Base-by-base conservation (phyloP, 2,113 vertebrate species). In the Okapia johnstoni region DNA sequence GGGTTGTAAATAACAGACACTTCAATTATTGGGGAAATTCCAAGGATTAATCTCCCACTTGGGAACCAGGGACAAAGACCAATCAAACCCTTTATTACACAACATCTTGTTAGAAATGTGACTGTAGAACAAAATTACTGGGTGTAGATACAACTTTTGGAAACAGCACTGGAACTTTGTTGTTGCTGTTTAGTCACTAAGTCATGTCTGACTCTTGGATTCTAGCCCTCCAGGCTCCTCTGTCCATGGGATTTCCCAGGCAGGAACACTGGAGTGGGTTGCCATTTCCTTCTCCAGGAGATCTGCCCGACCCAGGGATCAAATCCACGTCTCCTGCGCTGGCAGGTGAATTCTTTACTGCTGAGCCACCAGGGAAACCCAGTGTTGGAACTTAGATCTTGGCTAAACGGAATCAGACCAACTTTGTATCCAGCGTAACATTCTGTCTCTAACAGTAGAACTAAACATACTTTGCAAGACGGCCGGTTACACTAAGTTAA, bases 401-500 rank as follows among this genome's bases (percentile, higher is more conserved):
- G 54, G 48, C 36, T 5, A 15, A 19, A 3, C 0, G 0, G 5
- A 48, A 15, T 19, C 6, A 3, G 21, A 46, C 7, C 4, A 10
- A 36, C 50, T 30, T 16, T 26, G n/a, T 11, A 12, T n/a, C 13
- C 19, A 25, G 50, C 5, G 2, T 30, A 13, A 7, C 23, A 40
- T 3, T 77, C 28, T 15, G 2, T 15, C 76, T 80, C 21, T 5
- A 15, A n/a, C 0, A 5, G 50, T 16, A 12, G 52, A 16, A 6
- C 8, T 6, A 6, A 54, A 28, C 16, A 9, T 1, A 9, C 28
- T 23, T 5, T 3, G n/a, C 40, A 14, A 21, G 36, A 30, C 0
- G 0, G 43, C 11, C 0, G 0, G 11, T 23, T 21, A 3, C 7
- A 15, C 11, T 17, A 40, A n/a, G 7, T 26, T 28, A 21, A 25